phyloP scores from a whole-genome alignment of 2,113 vertebrate species.

The Himantopus leucocephalus region DNA sequence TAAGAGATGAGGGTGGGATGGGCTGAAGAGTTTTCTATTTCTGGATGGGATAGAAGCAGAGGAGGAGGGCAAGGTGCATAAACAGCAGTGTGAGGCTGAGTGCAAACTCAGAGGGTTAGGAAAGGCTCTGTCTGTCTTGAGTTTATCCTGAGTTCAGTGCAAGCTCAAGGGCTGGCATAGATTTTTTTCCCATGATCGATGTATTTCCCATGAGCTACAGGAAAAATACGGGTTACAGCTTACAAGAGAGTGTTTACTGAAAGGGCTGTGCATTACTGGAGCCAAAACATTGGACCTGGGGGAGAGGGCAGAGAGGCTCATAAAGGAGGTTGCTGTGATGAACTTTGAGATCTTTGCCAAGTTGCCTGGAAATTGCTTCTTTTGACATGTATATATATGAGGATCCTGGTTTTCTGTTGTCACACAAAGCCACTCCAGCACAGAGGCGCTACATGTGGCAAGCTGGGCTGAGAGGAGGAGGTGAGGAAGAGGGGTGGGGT shows the following conservation, averaged over 20 bases:
- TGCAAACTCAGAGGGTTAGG: background rate
- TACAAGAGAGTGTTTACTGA: background rate
- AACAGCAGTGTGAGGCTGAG: background rate
- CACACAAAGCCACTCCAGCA: background rate
- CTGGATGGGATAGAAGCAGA: background rate
- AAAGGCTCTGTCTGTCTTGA: background rate
- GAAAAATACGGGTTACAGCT: background rate
- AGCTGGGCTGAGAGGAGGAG: background rate
- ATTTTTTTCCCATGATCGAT: background rate
- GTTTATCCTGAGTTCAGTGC: background rate
- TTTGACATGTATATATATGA: fast-evolving
- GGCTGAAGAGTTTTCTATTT: background rate
- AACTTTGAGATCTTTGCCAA: background rate
- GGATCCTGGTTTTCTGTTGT: background rate
- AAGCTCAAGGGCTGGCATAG: background rate
- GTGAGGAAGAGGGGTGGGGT: background rate
- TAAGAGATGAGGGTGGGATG: background rate
- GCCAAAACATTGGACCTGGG: background rate
- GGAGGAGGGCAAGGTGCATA: background rate
- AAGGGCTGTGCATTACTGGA: background rate
- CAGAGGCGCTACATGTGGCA: background rate
- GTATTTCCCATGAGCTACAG: background rate
- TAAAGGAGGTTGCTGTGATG: background rate
- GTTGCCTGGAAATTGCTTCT: background rate
- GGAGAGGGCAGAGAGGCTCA: background rate